Conservation (phyloP, 2,113 vertebrate genomes). For the Syrrhaptes paradoxus region DNA sequence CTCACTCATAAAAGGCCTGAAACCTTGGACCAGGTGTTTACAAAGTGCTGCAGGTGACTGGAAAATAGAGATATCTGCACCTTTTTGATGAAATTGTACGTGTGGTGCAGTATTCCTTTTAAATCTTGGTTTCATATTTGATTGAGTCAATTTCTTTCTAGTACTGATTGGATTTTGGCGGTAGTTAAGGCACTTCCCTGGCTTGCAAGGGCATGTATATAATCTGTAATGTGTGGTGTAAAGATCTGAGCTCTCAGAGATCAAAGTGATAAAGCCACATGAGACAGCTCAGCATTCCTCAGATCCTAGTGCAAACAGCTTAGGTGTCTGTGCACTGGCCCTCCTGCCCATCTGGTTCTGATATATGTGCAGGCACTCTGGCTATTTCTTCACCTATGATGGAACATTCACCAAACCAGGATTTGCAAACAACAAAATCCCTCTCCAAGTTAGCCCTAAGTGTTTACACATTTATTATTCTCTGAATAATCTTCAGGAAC, state of each 20-base stretch:
- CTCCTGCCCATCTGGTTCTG: neutral
- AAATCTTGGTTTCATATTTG: neutral
- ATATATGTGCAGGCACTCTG: too few relatives aligned
- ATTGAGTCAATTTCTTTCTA: neutral
- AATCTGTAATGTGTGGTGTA: neutral
- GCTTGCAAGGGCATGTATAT: neutral
- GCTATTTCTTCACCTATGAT: neutral
- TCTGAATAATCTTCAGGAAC: neutral
- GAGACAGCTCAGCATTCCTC: neutral
- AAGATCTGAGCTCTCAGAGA: constrained; percentile 3
- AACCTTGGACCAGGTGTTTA: neutral
- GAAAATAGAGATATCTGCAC: neutral
- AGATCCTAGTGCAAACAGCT: neutral
- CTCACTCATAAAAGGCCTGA: neutral
- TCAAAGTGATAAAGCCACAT: neutral
- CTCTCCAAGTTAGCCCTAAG: neutral
- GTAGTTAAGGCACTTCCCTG: neutral
- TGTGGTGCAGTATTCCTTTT: neutral
- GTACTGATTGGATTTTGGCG: neutral
- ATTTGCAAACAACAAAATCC: neutral
- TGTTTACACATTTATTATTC: neutral
- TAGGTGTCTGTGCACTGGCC: neutral
- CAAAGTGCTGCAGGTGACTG: neutral
- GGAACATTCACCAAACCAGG: accelerated
- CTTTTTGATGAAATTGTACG: neutral